Percentiles rank a stretch among this genome's conserved stretches.
Conservation (phyloP, 2,113 vertebrate species). For the Lynx canadensis region DNA sequence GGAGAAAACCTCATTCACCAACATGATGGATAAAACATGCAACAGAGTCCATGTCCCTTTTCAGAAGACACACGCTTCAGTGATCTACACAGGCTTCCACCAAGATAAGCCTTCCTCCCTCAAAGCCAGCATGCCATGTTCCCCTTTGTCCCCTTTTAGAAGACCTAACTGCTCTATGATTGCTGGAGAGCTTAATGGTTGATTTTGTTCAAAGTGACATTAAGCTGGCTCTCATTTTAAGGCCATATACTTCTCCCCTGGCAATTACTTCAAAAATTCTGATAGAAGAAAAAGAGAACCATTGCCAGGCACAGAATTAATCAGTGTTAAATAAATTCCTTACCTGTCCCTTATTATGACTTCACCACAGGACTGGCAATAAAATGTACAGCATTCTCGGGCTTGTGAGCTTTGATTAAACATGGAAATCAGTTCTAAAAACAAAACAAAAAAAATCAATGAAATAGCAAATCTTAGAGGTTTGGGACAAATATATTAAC, state of each 20-base stretch:
- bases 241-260: not conserved
- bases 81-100: not conserved
- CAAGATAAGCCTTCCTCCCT: not conserved
- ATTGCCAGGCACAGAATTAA: not conserved
- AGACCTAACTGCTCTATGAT: not conserved
- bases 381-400: conserved; percentile 87
- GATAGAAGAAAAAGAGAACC: not conserved
- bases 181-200: not conserved
- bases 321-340: conserved; percentile 76
- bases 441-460: conserved; percentile 69
- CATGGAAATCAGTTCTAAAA: conserved; percentile 84
- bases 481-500: conserved; percentile 16
- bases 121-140: not conserved
- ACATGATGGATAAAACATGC: not conserved
- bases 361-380: conserved; percentile 93
- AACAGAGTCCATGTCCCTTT: not conserved
- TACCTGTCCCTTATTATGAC: conserved; percentile 90
- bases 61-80: not conserved
- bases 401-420: conserved; percentile 86
- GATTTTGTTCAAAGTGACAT: not conserved
- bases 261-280: conserved; percentile 28
- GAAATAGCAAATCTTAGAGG: conserved; percentile 46
- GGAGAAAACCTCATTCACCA: not conserved
- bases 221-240: conserved; percentile 22
- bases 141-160: not conserved